phyloP scores from a whole-genome alignment of 2,113 vertebrate species.

The Psittacus erithacus region DNA sequence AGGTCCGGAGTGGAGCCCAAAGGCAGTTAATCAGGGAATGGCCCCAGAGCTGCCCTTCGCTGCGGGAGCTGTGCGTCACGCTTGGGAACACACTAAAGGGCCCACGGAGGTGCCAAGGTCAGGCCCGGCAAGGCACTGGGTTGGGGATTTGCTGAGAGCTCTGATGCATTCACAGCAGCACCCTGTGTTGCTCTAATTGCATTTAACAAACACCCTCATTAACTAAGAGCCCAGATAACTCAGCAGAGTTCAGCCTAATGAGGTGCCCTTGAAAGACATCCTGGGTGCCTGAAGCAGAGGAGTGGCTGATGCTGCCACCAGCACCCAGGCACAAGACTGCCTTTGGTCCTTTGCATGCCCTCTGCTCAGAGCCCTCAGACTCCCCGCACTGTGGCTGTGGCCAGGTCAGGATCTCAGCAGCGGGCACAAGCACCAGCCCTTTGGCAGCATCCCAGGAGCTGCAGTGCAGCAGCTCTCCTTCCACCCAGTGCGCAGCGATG shows the following conservation, averaged over 20 bases:
- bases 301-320: neutral
- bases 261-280: neutral
- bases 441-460: conserved; percentile 18
- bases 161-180: neutral
- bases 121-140: rapidly evolving
- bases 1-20: neutral
- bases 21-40: neutral
- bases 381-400: rapidly evolving
- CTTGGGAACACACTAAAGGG: rapidly evolving
- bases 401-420: neutral
- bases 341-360: neutral
- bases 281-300: neutral
- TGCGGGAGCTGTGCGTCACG: rapidly evolving
- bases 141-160: neutral
- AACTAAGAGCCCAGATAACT: neutral
- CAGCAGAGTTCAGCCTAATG: neutral
- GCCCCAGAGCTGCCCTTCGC: neutral
- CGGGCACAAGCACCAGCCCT: neutral
- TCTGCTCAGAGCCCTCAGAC: neutral
- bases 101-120: neutral
- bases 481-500: neutral
- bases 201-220: neutral
- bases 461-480: conserved; percentile 42
- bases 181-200: neutral
- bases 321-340: rapidly evolving